Evolutionary conservation across 2,113 vertebrate species (phyloP), one percentile per base, ranked within the genome.

Genomic region (Drymodes brunneopygia): DNA sequence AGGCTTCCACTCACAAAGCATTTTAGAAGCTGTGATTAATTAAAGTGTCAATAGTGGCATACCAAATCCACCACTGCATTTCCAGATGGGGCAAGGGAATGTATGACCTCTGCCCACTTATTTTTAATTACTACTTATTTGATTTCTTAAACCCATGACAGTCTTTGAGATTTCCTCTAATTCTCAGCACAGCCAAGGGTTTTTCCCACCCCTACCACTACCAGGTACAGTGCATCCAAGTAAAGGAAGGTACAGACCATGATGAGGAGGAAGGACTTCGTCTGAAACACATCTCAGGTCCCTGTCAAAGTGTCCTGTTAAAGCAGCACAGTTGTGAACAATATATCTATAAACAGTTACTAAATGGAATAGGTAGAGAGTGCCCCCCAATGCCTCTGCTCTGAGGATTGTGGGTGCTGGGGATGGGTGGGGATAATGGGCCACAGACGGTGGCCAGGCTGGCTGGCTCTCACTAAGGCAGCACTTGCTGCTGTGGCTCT

Each of bases 121-220:
- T 87, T 96, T 95, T 94, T 94, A 92, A 94, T 94, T 92, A 69
- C 65, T 87, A 12, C 36, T 75, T 91, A 91, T 86, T 95, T 94
- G 84, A 22, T 89, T 96, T 84, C 72, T 70, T 94, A 97, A 95
- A 67, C 14, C 48, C 44, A 15, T 51, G 44, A 44, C 65, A 48
- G 5, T 74, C 42, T 71, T 70, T 67, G 80, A 86, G 77, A 74
- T 79, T 87, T 85, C 42, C 47, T 23, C 47, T 75, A 64, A 18
- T 35, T 18, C 58, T 70, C 36, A 28, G 60, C 47, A 57, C n/a
- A 74, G 42, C 45, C 47, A 42, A 84, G n/a, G 10, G 3, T 27
- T 92, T 86, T 57, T 77, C 28, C 70, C 86, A 73, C 38, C 53
- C 1, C 0, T 28, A 3, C 6, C 27, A 58, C 71, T 69, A 4